These are phyloP conservation scores for Drosophila infuscata DNA, from an alignment of 2,888 invertebrate species.

Conservation along the genomic window DNA sequence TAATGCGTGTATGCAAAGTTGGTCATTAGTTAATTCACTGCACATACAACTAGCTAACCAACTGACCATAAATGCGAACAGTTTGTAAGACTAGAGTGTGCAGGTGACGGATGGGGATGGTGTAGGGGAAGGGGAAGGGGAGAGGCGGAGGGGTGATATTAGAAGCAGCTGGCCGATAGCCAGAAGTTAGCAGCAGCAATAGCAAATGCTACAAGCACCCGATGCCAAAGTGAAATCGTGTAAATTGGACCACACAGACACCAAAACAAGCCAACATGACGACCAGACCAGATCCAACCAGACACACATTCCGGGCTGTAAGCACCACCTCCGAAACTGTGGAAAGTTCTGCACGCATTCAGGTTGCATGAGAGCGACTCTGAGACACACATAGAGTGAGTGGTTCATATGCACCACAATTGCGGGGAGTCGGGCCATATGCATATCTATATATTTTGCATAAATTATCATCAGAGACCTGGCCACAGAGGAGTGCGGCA, in stretches of 20 bases:
- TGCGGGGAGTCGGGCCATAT: slow-evolving; percentile 24
- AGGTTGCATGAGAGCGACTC: slow-evolving; percentile 35
- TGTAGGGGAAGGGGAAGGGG: too few species aligned
- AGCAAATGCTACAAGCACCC: slow-evolving; percentile 21
- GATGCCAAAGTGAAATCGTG: slow-evolving; percentile 75
- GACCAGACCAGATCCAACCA: slow-evolving; percentile 31
- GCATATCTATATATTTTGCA: slow-evolving; percentile 71
- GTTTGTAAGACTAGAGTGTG: slow-evolving; percentile 6
- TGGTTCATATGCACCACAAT: slow-evolving; percentile 13
- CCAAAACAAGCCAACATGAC: slow-evolving; percentile 52
- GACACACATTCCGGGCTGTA: slow-evolving; percentile 6
- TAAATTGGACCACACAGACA: slow-evolving; percentile 80
- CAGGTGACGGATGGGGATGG: too few species aligned
- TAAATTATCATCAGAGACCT: slow-evolving; percentile 65
- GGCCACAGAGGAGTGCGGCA: slow-evolving; percentile 39
- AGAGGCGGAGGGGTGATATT: slow-evolving; percentile 30
- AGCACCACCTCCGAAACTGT: slow-evolving; percentile 52
- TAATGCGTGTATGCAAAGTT: slow-evolving; percentile 51
- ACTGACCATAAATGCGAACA: slow-evolving; percentile 68
- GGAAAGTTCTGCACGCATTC: slow-evolving; percentile 51
- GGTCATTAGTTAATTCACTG: slow-evolving; percentile 80
- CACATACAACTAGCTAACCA: slow-evolving; percentile 64
- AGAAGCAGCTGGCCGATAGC: slow-evolving; percentile 52
- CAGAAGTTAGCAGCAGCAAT: slow-evolving; percentile 29
- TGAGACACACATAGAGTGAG: slow-evolving; percentile 14